Base-by-base conservation (phyloP, 2,797 vertebrate species). In the Siniperca scherzeri region DNA sequence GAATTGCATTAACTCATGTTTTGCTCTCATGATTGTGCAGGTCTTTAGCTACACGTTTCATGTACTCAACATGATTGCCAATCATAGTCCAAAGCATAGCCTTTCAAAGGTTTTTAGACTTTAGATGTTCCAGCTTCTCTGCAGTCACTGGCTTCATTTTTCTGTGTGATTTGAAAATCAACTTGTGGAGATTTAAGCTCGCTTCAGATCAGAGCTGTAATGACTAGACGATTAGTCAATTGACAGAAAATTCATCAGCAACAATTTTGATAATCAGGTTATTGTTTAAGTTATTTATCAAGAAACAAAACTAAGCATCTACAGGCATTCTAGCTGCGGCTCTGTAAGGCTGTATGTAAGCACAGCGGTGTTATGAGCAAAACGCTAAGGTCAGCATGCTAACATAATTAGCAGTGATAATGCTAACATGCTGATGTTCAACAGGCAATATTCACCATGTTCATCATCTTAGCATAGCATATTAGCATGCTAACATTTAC, bases 11-110 rank as follows among this genome's bases (percentile, higher is more conserved):
- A 64, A 77, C 19, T 55, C 27, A 2, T 69, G 62, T 56, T 64
- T 73, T 74, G 12, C 80, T 25, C 12, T 65, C 22, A 42, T 78
- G 70, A 52, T 14, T 40, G 25, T 65, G 62, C 44, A 83, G 14
- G 59, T 78, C 27, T 53, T 69, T 14, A 53, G 36, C 56, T 17
- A 17, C 76, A 76, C 9, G 40, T 74, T 52, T 57, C 19, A 65
- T 14, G 1, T 5, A 14, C 19, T 69, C 4, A 53, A 30, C 21
- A 36, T 27, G 22, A 53, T 6, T 53, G 48, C 17, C 6, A 62
- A 67, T 48, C 14, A 56, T 12, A 14, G 21, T 56, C 19, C 19
- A 61, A 59, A 78, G 72, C 36, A 33, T 30, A 48, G 46, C 10
- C 19, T 76, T 17, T 50, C 4, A 57, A 50, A 64, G 2, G 36